Evolutionary conservation across 1,140 invertebrate species (phyloP).

Genomic region (Heliconius congener): DNA sequence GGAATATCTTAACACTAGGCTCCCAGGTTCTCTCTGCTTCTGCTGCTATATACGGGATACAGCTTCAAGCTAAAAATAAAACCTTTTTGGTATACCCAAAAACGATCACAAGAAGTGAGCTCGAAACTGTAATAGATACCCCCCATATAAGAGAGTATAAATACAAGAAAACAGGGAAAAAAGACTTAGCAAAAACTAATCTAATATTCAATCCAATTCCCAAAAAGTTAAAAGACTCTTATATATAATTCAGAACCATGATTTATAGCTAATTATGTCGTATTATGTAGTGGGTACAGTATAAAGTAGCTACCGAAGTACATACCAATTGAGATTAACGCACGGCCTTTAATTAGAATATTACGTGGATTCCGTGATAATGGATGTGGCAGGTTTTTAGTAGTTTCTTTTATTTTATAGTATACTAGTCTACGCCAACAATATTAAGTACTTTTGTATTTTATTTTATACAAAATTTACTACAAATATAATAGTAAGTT

Average conservation of each 20-base stretch:
- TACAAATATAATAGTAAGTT: no score
- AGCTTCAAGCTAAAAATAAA: no score
- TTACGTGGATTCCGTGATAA: not conserved
- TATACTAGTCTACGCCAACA: no score
- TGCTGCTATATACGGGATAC: no score
- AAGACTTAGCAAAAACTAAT: not conserved
- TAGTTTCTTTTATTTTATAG: not conserved
- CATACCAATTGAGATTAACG: constrained; percentile 64
- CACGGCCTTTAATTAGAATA: constrained; percentile 57
- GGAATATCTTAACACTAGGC: no score
- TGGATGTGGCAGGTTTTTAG: not conserved
- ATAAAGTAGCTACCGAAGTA: constrained; percentile 40
- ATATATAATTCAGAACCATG: constrained; percentile 35
- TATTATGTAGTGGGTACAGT: constrained; percentile 42
- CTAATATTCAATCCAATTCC: not conserved
- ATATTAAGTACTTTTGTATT: no score
- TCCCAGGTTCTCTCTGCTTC: no score
- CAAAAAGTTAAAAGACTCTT: constrained; percentile 14
- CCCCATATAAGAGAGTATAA: no score
- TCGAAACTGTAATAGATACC: no score
- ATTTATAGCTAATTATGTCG: constrained; percentile 45
- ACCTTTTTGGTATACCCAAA: no score
- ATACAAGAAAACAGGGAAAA: not conserved
- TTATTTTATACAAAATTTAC: no score
- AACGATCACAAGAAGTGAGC: no score